Evolutionary conservation across 2,113 vertebrate genomes (phyloP).

Genomic region (Trinectes maculatus): DNA sequence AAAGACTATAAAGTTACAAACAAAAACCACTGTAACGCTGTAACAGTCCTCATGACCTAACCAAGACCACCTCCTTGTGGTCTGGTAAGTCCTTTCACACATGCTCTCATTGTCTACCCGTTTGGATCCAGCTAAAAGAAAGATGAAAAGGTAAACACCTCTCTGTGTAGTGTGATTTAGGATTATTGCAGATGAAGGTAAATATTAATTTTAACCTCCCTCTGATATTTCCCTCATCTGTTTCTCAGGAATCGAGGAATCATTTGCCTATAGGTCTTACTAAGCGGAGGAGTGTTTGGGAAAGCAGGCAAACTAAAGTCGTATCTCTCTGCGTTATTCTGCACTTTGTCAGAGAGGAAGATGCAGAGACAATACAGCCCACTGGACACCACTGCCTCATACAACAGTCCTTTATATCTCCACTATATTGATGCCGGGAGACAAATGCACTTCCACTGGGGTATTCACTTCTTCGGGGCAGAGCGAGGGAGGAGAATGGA

Average conservation of each 20-base stretch:
- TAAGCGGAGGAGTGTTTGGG: slow-evolving; percentile 52
- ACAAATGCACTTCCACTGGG: slow-evolving; percentile 73
- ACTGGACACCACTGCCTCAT: slow-evolving; percentile 61
- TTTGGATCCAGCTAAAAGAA: slow-evolving; percentile 33
- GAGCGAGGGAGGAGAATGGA: slow-evolving; percentile 37
- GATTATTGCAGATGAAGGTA: slow-evolving; percentile 68
- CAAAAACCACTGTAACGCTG: slow-evolving; percentile 4
- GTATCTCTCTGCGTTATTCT: slow-evolving; percentile 66
- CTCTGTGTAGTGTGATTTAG: slow-evolving; percentile 51
- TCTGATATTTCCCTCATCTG: slow-evolving; percentile 66
- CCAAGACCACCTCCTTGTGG: slow-evolving; percentile 7
- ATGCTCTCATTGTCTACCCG: slow-evolving; percentile 18
- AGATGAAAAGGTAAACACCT: slow-evolving; percentile 49
- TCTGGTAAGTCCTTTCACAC: slow-evolving; percentile 31
- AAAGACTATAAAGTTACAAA: too few species aligned
- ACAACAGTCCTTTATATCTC: slow-evolving; percentile 68
- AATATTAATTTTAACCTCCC: slow-evolving; percentile 66
- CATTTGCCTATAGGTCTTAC: slow-evolving; percentile 53
- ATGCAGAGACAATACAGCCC: slow-evolving; percentile 73
- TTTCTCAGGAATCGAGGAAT: slow-evolving; percentile 60
- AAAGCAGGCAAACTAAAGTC: slow-evolving; percentile 64
- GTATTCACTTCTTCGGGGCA: slow-evolving; percentile 53
- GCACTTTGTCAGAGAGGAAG: slow-evolving; percentile 65
- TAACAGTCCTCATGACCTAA: slow-evolving; percentile 10
- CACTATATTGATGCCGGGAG: slow-evolving; percentile 66